Conservation (phyloP, 2,797 vertebrate genomes). For the Euphonia xanthogaster region DNA sequence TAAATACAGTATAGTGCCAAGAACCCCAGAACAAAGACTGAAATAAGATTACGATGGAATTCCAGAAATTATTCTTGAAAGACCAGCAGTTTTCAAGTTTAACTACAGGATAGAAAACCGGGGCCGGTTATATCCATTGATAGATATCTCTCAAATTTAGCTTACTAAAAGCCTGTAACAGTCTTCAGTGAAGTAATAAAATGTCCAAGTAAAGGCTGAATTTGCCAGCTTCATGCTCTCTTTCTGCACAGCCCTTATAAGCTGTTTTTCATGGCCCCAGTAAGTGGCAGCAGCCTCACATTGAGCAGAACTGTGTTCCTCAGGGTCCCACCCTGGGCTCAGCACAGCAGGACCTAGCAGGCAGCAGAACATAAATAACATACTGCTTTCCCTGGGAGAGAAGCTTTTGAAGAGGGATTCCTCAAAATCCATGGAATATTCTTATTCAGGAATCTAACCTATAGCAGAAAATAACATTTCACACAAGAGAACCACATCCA, state of each 20-base stretch:
- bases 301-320: neutral
- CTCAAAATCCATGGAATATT: neutral
- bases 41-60: neutral
- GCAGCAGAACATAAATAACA: neutral
- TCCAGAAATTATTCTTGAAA: neutral
- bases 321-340: neutral
- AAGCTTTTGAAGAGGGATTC: neutral
- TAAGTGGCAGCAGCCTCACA: neutral
- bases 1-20: neutral
- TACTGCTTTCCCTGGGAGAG: neutral
- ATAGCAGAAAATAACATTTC: neutral
- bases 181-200: neutral
- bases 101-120: neutral
- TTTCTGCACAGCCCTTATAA: neutral
- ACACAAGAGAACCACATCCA: neutral
- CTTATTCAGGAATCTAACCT: neutral
- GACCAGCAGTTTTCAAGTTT: neutral
- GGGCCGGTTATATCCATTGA: neutral
- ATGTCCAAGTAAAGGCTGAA: neutral
- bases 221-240: neutral
- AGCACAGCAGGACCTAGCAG: neutral
- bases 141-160: neutral
- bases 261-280: neutral
- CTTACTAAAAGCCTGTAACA: neutral
- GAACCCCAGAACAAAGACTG: neutral